Base-by-base conservation (phyloP, 2,797 vertebrate genomes). In the Karalla daura region DNA sequence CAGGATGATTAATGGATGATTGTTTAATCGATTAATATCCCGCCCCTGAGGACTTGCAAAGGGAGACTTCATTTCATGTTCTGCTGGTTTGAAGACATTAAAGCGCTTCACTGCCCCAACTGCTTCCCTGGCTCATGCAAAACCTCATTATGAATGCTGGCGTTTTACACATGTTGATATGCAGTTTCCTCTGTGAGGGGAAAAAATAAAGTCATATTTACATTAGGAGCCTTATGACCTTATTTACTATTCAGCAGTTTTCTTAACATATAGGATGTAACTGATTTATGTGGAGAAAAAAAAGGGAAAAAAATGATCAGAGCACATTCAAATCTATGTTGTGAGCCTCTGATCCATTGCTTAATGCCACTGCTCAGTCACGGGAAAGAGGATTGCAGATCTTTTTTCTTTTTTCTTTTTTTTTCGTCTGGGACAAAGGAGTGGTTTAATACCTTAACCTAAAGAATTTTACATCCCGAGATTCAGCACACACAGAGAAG, bases 1-100 rank as follows among this genome's bases (percentile, higher is more conserved):
- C 63, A 67, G 84, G 67, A 83, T 93, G 92, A 94, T 94, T 86
- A 92, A 93, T 92, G 85, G 71, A 49, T 76, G 76, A 76, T 85
- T 90, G 84, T 91, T 89, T 80, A 83, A 89, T 90, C 78, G 80
- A 91, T 91, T 91, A 86, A 89, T 86, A 85, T 82, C 77, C 77
- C 70, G 65, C 62, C 77, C 63, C 21, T 15, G 56, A 85, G 62
- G 82, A 72, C 79, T 86, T 84, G 79, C 63, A 80, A 5, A 52
- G 70, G 55, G 69, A 41, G 54, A 79, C 63, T 83, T 78, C 24
- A 78, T 83, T 87, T 74, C 63, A 69, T 64, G 74, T 77, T 41
- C 55, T 76, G 74, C 66, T 78, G 77, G 59, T 86, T 80, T 77
- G 68, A 61, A 75, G 52, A 72, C 69, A 62, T 74, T 50, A 61